Percentiles rank a stretch among this genome's conserved stretches.
These are phyloP conservation scores for Emydura subglobosa DNA, from an alignment of 2,113 vertebrate species.

Conservation along the genomic window DNA sequence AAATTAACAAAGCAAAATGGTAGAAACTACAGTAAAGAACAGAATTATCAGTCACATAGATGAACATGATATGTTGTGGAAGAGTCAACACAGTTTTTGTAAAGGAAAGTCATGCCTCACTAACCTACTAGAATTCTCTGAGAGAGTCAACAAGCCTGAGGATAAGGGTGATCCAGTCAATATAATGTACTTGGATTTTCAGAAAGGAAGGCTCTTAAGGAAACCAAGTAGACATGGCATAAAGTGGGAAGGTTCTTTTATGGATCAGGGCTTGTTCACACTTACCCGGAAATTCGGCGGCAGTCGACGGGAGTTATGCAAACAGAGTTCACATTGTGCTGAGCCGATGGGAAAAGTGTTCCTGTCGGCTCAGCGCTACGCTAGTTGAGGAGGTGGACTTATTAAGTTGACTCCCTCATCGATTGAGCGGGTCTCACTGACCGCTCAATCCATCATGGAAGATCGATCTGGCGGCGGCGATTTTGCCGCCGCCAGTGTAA, in stretches of 20 bases:
- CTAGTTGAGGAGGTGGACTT: too few species aligned
- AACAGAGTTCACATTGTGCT: too few species aligned
- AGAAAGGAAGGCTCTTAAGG: not conserved
- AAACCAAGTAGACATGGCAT: not conserved
- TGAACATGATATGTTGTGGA: not conserved
- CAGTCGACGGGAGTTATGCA: too few species aligned
- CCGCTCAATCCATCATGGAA: too few species aligned
- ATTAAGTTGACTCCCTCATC: too few species aligned
- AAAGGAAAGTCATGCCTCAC: not conserved
- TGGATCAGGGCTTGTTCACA: not conserved
- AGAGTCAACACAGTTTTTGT: not conserved
- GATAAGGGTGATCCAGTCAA: not conserved
- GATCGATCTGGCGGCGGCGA: too few species aligned
- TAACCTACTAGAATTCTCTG: not conserved
- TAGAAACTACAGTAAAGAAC: not conserved
- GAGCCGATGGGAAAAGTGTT: too few species aligned
- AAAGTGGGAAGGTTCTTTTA: not conserved
- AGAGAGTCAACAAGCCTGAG: not conserved
- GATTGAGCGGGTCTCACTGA: too few species aligned
- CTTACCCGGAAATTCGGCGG: too few species aligned
- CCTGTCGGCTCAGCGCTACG: too few species aligned
- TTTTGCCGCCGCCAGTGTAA: too few species aligned
- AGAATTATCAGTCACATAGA: not conserved
- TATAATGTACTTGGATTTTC: not conserved
- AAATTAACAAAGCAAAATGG: conserved; percentile 30